phyloP scores from a whole-genome alignment of 1,140 invertebrate genomes.

The Luehdorfia chinensis region DNA sequence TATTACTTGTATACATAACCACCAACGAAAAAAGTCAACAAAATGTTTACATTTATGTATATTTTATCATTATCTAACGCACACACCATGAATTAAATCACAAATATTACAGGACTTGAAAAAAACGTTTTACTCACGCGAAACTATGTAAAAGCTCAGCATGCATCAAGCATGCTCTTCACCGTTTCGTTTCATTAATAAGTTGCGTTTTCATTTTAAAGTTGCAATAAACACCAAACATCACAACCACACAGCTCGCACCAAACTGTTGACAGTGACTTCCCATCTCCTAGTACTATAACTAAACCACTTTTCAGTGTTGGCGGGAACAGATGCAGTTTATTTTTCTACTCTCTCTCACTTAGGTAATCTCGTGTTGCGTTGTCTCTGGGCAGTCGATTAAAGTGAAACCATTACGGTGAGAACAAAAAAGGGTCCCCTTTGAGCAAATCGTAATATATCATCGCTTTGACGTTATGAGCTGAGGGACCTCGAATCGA shows the following conservation, averaged over 20 bases:
- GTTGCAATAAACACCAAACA: constrained; percentile 26
- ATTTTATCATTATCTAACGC: too few species aligned
- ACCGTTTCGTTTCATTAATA: not conserved
- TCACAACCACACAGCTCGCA: constrained; percentile 37
- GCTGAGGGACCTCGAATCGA: constrained; percentile 53
- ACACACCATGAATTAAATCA: too few species aligned
- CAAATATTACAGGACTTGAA: too few species aligned
- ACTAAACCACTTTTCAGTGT: constrained; percentile 60
- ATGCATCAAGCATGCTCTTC: too few species aligned
- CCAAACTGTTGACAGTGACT: constrained; percentile 68
- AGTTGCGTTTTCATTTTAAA: not conserved
- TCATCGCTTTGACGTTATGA: constrained; percentile 71
- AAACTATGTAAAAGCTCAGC: too few species aligned
- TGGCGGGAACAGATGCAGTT: constrained; percentile 65
- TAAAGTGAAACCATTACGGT: constrained; percentile 70
- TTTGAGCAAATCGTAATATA: constrained; percentile 75
- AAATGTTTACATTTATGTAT: too few species aligned
- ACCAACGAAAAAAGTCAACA: too few species aligned
- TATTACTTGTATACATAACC: too few species aligned
- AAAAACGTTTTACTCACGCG: too few species aligned
- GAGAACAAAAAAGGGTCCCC: constrained; percentile 76
- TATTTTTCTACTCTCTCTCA: constrained; percentile 33
- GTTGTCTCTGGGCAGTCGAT: constrained; percentile 49
- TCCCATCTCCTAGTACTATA: constrained; percentile 52
- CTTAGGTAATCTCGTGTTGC: constrained; percentile 20